These are phyloP conservation scores for Lutjanus erythropterus DNA, from an alignment of 2,113 vertebrate species.

Conservation along the genomic window DNA sequence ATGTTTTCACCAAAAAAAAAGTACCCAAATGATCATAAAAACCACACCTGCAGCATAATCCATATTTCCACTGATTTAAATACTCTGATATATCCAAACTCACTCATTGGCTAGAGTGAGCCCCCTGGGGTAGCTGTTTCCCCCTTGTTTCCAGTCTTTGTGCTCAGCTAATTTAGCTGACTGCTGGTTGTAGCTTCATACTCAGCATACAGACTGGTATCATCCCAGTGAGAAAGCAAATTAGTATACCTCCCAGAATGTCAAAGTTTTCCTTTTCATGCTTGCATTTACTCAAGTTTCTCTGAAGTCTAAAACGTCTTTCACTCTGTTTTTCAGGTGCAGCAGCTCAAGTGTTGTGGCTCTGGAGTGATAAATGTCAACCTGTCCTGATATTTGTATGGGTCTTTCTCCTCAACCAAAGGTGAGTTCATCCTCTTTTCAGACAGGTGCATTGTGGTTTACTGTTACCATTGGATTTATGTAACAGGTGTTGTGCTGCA, in stretches of 20 bases:
- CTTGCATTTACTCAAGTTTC: background rate
- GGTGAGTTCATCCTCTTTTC: slow-evolving; percentile 63
- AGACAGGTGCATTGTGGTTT: background rate
- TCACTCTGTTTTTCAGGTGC: slow-evolving; percentile 62
- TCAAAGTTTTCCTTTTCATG: background rate
- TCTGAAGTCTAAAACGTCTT: background rate
- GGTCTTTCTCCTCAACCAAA: slow-evolving; percentile 73
- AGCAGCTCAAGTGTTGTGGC: slow-evolving; percentile 42
- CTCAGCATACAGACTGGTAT: background rate
- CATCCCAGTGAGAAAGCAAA: background rate
- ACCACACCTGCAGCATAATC: background rate
- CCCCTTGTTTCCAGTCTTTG: background rate
- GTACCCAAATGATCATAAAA: background rate
- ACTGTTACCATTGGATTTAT: slow-evolving; percentile 16
- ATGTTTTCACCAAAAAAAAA: background rate
- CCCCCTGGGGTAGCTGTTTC: background rate
- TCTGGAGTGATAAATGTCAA: slow-evolving; percentile 68
- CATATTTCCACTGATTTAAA: background rate
- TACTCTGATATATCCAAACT: background rate
- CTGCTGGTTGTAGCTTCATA: background rate
- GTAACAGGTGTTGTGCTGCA: slow-evolving; percentile 14
- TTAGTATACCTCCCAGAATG: background rate
- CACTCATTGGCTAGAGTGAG: too few species aligned
- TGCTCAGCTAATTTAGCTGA: background rate
- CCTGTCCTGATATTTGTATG: slow-evolving; percentile 76